These are phyloP conservation scores for Melangyna quadrimaculata DNA, from an alignment of 2,888 invertebrate species.

Conservation along the genomic window DNA sequence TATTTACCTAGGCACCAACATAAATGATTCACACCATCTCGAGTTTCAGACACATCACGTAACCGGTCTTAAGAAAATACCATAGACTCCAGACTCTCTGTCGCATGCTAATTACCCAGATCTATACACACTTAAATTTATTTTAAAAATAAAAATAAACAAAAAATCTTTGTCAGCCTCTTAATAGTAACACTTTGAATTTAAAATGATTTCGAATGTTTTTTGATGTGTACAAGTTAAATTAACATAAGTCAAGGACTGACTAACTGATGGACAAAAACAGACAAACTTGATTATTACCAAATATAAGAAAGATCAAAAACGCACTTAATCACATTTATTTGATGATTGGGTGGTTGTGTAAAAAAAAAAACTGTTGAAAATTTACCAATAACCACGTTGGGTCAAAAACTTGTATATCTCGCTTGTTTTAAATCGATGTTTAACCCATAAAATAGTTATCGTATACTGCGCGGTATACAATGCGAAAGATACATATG, in stretches of 20 bases:
- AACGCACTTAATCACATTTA: not conserved
- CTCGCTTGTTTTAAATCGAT: not conserved
- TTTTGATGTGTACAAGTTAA: not conserved
- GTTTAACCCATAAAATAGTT: not conserved
- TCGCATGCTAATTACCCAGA: slow-evolving; percentile 5
- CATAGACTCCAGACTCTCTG: not conserved
- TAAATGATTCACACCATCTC: not conserved
- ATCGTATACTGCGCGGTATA: not conserved
- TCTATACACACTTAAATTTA: not conserved
- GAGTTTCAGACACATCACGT: not conserved
- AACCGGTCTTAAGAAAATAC: not conserved
- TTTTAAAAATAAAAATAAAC: not conserved
- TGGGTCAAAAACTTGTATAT: slow-evolving; percentile 5
- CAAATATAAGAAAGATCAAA: not conserved
- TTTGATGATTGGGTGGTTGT: not conserved
- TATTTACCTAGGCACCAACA: no score
- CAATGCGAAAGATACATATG: not conserved
- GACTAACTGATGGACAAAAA: not conserved
- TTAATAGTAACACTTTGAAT: not conserved
- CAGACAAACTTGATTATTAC: not conserved
- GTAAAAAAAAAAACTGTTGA: not conserved
- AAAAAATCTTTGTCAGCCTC: not conserved
- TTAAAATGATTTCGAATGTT: not conserved
- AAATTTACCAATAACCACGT: not conserved
- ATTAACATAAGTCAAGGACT: slow-evolving; percentile 59